phyloP scores from a whole-genome alignment of 2,113 vertebrate species.

The Nycticryphes semicollaris region DNA sequence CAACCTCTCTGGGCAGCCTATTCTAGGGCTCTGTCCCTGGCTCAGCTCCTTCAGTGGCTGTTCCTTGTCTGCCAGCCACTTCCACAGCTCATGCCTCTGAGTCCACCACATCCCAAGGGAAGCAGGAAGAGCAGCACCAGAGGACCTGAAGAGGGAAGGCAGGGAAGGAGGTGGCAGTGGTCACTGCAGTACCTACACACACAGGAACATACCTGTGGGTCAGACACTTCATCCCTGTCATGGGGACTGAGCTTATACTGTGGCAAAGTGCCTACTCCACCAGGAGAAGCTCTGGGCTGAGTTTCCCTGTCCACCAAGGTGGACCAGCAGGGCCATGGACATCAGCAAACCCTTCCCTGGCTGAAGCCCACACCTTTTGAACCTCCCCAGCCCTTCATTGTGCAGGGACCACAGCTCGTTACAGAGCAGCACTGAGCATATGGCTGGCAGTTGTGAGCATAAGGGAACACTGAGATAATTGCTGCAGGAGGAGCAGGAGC shows the following conservation, averaged over 20 bases:
- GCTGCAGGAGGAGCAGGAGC: neutral
- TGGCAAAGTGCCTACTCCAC: neutral
- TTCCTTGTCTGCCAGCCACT: neutral
- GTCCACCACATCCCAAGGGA: neutral
- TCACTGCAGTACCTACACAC: neutral
- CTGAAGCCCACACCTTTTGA: neutral
- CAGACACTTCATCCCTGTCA: neutral
- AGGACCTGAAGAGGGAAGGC: neutral
- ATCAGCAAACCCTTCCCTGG: neutral
- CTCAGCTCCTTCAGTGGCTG: neutral
- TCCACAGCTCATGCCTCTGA: fast-evolving
- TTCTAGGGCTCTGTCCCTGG: neutral
- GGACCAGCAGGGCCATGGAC: no score
- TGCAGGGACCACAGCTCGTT: neutral
- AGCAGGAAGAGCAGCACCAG: neutral
- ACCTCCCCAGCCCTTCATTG: neutral
- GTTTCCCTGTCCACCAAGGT: neutral
- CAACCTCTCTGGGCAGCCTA: neutral
- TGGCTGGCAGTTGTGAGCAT: neutral
- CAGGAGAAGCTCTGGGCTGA: neutral
- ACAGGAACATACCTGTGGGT: neutral
- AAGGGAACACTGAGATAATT: neutral
- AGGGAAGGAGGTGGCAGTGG: neutral
- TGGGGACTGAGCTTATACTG: fast-evolving
- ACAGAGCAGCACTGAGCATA: neutral